Evolutionary conservation across 2,797 vertebrate genomes (phyloP).

Genomic region (Malacoctenus gilli): DNA sequence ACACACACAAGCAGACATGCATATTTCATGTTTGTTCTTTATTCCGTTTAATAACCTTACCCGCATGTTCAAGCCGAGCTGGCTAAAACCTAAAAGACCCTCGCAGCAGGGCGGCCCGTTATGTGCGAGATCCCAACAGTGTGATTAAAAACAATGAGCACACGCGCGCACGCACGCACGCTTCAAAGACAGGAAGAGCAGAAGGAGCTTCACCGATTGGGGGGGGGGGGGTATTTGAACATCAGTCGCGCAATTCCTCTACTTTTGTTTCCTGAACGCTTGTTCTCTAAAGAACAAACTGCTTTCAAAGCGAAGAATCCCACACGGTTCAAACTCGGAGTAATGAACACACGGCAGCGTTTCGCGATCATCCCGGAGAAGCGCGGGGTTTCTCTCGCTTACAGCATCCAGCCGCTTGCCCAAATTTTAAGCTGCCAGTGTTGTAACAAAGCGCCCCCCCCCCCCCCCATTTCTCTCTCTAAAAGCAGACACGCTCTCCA

Average conservation of each 20-base stretch:
- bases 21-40: constrained; percentile 13
- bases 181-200: constrained; percentile 33
- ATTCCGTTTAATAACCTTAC: constrained; percentile 1
- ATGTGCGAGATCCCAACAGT: constrained; percentile 6
- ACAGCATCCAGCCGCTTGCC: constrained; percentile 28
- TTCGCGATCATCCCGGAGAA: constrained; percentile 35
- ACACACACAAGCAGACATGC: background rate
- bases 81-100: constrained; percentile 1
- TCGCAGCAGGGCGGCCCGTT: background rate
- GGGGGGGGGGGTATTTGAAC: constrained; percentile 49
- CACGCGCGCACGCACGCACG: background rate
- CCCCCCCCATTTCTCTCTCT: constrained; percentile 23
- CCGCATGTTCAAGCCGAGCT: background rate
- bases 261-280: constrained; percentile 47
- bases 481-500: constrained; percentile 30
- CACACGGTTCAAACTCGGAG: constrained; percentile 28
- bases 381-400: constrained; percentile 21
- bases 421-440: constrained; percentile 49
- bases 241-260: constrained; percentile 36
- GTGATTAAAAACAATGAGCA: constrained; percentile 19
- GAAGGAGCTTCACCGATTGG: constrained; percentile 25
- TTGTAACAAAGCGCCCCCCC: constrained; percentile 29
- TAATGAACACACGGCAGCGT: constrained; percentile 15
- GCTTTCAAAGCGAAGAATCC: constrained; percentile 47
- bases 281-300: constrained; percentile 37